Evolutionary conservation across 2,797 vertebrate species (phyloP), one percentile per base, ranked within the genome.

Genomic region (Cuculus canorus): DNA sequence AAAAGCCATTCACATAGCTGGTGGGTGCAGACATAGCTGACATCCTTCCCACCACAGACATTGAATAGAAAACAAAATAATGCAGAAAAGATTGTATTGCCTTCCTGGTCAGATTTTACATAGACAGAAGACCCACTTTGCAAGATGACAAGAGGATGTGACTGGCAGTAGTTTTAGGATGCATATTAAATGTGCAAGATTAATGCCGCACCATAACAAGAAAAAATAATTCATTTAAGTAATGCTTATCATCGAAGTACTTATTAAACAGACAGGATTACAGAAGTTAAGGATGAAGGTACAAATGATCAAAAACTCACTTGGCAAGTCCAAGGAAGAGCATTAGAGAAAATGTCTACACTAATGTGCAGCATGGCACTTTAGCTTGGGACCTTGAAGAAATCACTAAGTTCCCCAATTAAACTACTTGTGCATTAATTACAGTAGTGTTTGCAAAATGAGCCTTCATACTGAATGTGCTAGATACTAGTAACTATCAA

Each of bases 1-100:
- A 32, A 54, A 32, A 13, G 18, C 16, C 28, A 18, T 61, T 63
- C 0, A 0, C 5, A 12, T 13, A 77, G 10, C 32, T 53, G 32
- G 24, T 13, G 13, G 10, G 52, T 59, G 24, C 19, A 81, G 48
- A 68, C 17, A 53, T 37, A 80, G 10, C 14, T 59, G 43, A 57
- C 65, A 64, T 56, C 30, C 14, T 75, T 88, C n/a, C 25, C 48
- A 56, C 37, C 17, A 70, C 1, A 16, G 15, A 48, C 16, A 60
- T 63, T 4, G 48, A 90, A 53, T 2, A 64, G 41, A 64, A 93
- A 77, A 19, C 11, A 79, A 52, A 61, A 57, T 30, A 81, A 45
- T 16, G 7, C 19, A 72, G 22, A 33, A 6, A 48, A 10, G 15
- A 47, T 33, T 61, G 11, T 24, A 30, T 50, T 73, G 8, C 48